A percentile compares a stretch with the other conserved stretches of the same genome.
Conservation (phyloP, 2,888 invertebrate species). For the Ferrisia virgata region DNA sequence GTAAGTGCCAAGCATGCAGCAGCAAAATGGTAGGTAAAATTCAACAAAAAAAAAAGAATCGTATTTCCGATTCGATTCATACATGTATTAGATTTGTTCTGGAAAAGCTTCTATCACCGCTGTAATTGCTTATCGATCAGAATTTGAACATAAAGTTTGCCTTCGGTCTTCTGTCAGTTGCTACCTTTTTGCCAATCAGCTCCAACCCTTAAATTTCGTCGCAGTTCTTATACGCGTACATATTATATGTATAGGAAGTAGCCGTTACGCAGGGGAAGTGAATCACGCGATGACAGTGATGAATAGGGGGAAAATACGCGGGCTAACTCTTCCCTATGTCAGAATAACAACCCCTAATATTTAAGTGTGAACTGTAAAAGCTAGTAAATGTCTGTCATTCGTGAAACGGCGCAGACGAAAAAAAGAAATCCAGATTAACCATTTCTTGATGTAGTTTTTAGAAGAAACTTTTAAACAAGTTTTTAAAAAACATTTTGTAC, state of each 20-base stretch:
- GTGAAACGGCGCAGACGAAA: constrained; percentile 8
- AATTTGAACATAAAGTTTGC: constrained; percentile 19
- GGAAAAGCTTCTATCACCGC: constrained; percentile 15
- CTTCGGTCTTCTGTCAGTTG: constrained; percentile 35
- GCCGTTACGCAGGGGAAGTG: constrained; percentile 40
- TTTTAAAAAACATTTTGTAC: constrained; percentile 3
- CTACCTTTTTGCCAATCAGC: constrained; percentile 44
- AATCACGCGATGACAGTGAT: constrained; percentile 46
- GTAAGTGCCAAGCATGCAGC: too few relatives aligned
- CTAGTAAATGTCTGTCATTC: constrained; percentile 39
- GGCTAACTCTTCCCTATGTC: constrained; percentile 12
- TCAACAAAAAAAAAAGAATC: not conserved
- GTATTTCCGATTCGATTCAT: constrained; percentile 35
- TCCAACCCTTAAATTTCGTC: constrained; percentile 45
- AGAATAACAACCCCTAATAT: constrained; percentile 13
- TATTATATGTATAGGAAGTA: constrained; percentile 31
- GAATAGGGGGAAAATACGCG: constrained; percentile 42
- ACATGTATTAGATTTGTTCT: constrained; percentile 16
- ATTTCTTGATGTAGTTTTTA: constrained; percentile 23
- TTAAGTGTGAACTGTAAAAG: constrained; percentile 40
- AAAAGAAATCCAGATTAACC: constrained; percentile 5
- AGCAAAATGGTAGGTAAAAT: not conserved
- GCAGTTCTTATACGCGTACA: constrained; percentile 29
- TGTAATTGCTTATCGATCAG: constrained; percentile 46
- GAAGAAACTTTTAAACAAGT: not conserved